Conservation (phyloP, 64 coral and sea anemone genomes). For the Exaiptasia diaphana region DNA sequence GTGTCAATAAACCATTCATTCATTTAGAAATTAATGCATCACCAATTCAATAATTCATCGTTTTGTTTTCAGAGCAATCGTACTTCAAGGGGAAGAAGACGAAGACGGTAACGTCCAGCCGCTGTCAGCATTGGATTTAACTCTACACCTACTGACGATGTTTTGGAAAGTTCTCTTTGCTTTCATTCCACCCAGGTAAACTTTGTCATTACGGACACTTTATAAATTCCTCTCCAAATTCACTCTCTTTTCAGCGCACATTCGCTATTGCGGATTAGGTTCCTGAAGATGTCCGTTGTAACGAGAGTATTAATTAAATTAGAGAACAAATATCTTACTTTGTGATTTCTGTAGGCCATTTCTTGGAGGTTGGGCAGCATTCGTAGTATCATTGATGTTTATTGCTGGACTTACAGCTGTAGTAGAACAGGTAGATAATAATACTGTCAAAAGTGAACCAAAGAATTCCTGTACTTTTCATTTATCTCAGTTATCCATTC, state of each 20-base stretch:
- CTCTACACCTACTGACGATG: constrained; percentile 78
- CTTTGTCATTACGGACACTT: too few species aligned
- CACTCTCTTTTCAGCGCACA: too few species aligned
- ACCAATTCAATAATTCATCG: not conserved
- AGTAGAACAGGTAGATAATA: constrained; percentile 66
- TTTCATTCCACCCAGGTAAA: constrained; percentile 85
- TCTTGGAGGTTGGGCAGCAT: constrained; percentile 77
- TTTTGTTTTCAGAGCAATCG: constrained; percentile 51
- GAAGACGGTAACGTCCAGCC: constrained; percentile 53
- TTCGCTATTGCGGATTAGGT: too few species aligned
- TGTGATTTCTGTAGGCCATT: constrained; percentile 33
- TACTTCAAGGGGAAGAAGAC: constrained; percentile 76
- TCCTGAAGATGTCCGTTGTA: too few species aligned
- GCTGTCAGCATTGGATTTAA: constrained; percentile 54
- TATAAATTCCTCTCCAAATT: too few species aligned
- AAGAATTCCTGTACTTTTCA: not conserved
- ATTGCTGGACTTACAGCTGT: constrained; percentile 80
- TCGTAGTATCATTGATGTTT: constrained; percentile 62
- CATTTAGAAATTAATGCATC: too few species aligned
- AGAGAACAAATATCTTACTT: not conserved
- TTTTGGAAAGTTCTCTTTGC: constrained; percentile 96
- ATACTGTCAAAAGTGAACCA: not conserved
- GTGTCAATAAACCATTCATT: not conserved
- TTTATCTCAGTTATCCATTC: too few species aligned
- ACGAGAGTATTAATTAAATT: too few species aligned